These are phyloP conservation scores for Listronotus oregonensis DNA, from an alignment of 1,140 invertebrate species.

Conservation along the genomic window DNA sequence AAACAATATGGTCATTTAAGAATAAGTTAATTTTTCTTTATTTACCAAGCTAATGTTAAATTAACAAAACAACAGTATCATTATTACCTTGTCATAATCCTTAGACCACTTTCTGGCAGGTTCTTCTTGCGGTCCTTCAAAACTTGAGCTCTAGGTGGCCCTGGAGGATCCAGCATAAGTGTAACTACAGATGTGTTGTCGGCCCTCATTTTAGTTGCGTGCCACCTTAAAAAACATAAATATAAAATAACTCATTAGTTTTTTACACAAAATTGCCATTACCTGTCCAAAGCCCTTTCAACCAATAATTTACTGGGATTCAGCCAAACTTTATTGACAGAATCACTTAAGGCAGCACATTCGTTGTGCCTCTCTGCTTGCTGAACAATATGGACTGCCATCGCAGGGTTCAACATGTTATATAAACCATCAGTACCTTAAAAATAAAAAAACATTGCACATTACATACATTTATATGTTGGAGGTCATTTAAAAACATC, in stretches of 20 bases:
- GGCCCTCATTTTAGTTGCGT: slow-evolving; percentile 79
- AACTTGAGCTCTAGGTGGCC: slow-evolving; percentile 74
- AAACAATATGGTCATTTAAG: neutral
- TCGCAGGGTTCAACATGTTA: slow-evolving; percentile 88
- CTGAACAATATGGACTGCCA: slow-evolving; percentile 85
- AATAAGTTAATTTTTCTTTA: too few relatives aligned
- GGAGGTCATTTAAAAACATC: too few relatives aligned
- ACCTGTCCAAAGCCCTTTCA: slow-evolving; percentile 77
- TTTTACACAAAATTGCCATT: neutral
- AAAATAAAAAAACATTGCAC: too few relatives aligned
- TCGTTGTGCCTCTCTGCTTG: slow-evolving; percentile 80
- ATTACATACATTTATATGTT: too few relatives aligned
- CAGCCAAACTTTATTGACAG: slow-evolving; percentile 65
- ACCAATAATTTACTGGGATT: slow-evolving; percentile 92
- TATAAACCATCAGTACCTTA: slow-evolving; percentile 96
- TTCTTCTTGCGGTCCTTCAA: slow-evolving; percentile 56
- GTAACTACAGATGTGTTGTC: slow-evolving; percentile 96
- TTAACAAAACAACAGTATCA: neutral
- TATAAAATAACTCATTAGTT: neutral
- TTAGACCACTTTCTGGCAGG: slow-evolving; percentile 48
- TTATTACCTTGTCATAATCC: slow-evolving; percentile 47
- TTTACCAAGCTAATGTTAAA: too few relatives aligned
- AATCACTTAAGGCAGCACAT: slow-evolving; percentile 58
- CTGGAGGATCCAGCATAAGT: slow-evolving; percentile 89
- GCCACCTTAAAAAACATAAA: slow-evolving; percentile 59